Conservation (phyloP, 2,113 vertebrate species). For the Dasypus novemcinctus region DNA sequence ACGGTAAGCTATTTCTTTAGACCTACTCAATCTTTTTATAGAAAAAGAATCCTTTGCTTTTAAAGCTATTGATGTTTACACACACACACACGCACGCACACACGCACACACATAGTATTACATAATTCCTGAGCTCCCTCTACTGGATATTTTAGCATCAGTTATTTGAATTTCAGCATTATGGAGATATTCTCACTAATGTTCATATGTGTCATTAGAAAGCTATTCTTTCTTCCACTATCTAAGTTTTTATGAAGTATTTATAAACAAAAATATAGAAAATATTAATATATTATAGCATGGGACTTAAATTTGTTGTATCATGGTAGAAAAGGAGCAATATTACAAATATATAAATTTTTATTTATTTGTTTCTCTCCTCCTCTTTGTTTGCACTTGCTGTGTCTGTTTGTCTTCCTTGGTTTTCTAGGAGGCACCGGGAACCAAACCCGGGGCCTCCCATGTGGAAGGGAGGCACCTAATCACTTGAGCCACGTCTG, state of each 20-base stretch:
- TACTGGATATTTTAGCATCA: constrained; percentile 29
- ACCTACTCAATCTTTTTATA: neutral
- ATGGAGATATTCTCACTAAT: fast-evolving
- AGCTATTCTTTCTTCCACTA: neutral
- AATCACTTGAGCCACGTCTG: no score
- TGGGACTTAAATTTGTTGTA: neutral
- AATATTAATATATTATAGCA: no score
- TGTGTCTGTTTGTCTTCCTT: no score
- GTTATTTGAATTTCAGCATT: neutral
- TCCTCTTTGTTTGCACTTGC: no score
- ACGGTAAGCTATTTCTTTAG: neutral
- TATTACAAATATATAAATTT: neutral
- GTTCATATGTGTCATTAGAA: fast-evolving
- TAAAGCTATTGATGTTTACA: neutral
- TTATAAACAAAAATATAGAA: neutral
- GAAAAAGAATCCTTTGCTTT: neutral
- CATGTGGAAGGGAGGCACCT: no score
- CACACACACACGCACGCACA: fast-evolving
- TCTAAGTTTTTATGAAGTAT: neutral
- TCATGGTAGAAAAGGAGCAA: neutral
- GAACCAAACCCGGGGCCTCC: no score
- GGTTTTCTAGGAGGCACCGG: no score
- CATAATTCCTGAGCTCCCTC: neutral
- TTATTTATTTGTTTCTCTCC: no score
- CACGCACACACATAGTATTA: fast-evolving